These are phyloP conservation scores for Poecilia latipinna DNA, from an alignment of 2,113 vertebrate species.

Conservation along the genomic window DNA sequence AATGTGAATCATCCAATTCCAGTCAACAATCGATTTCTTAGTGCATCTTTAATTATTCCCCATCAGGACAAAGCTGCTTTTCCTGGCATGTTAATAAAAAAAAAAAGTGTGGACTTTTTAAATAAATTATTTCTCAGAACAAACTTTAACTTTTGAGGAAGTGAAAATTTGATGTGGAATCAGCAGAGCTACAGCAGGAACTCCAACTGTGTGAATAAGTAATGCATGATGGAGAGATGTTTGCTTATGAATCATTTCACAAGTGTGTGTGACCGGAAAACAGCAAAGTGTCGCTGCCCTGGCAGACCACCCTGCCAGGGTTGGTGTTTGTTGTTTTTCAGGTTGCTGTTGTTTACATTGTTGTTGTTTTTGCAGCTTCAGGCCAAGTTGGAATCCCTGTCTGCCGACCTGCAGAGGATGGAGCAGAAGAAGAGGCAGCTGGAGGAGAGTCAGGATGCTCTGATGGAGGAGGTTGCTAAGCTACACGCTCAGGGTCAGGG, in stretches of 20 bases:
- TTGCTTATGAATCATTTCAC: too few species aligned
- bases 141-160: too few species aligned
- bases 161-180: not conserved
- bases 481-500: slow-evolving; percentile 77
- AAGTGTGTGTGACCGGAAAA: too few species aligned
- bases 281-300: not conserved
- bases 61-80: too few species aligned
- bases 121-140: too few species aligned
- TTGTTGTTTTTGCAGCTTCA: slow-evolving; percentile 80
- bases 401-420: slow-evolving; percentile 89
- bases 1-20: too few species aligned
- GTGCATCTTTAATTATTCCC: too few species aligned
- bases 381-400: slow-evolving; percentile 90
- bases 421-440: slow-evolving; percentile 91
- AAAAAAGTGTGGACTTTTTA: too few species aligned
- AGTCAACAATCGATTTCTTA: too few species aligned
- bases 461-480: slow-evolving; percentile 91
- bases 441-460: slow-evolving; percentile 89
- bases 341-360: too few species aligned
- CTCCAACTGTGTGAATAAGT: not conserved
- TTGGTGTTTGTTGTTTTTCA: not conserved
- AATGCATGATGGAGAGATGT: not conserved
- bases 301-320: not conserved
- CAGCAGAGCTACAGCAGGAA: not conserved
- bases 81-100: too few species aligned